A percentile compares a stretch with the other conserved stretches of the same genome.
Conservation (phyloP, 2,888 invertebrate species). For the Miltochrista miniata region DNA sequence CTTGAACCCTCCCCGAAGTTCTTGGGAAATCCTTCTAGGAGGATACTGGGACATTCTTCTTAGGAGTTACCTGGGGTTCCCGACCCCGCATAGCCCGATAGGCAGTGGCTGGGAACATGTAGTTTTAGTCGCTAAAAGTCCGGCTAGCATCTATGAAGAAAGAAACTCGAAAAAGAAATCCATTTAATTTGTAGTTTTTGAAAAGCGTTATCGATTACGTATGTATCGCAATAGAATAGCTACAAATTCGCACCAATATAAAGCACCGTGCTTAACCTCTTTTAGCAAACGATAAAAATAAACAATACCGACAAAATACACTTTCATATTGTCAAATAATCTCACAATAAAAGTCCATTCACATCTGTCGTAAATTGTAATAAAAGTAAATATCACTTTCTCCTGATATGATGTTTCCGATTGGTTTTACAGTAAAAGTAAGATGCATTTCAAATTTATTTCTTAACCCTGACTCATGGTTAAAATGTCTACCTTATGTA, state of each 20-base stretch:
- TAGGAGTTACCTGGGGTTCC: no score
- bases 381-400: constrained; percentile 12
- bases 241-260: not conserved
- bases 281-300: constrained; percentile 24
- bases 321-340: constrained; percentile 19
- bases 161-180: no score
- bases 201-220: no score
- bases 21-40: no score
- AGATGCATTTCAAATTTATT: not conserved
- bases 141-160: no score
- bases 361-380: not conserved
- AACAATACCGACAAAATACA: constrained; percentile 19
- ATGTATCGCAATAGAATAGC: not conserved
- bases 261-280: not conserved
- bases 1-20: no score
- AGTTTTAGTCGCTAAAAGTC: no score
- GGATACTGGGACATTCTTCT: no score
- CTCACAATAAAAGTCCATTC: not conserved
- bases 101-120: no score
- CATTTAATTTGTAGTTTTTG: no score
- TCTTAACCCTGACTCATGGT: constrained; percentile 4
- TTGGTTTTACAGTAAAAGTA: not conserved
- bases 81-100: no score
- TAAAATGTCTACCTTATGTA: not conserved
- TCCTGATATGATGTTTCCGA: not conserved